Evolutionary conservation across 2,888 invertebrate species (phyloP).

Genomic region (Hyles lineata): DNA sequence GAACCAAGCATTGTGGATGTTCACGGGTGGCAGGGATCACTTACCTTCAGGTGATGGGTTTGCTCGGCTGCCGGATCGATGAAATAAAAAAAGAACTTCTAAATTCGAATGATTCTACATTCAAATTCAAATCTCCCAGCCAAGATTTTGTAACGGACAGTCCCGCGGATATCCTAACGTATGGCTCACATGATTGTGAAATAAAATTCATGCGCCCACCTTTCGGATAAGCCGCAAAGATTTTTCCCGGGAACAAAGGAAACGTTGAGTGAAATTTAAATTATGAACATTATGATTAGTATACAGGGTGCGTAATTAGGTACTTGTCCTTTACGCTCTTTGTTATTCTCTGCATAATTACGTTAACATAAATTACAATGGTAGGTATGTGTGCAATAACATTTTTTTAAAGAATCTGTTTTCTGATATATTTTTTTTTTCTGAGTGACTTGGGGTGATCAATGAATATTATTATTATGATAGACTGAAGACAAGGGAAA

Average conservation of each 20-base stretch:
- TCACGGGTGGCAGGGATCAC: no score
- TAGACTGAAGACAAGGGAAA: no score
- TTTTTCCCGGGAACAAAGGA: conserved; percentile 39
- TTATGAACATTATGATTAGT: conserved; percentile 40
- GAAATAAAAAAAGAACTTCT: no score
- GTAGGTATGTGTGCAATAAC: not conserved
- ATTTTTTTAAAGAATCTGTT: not conserved
- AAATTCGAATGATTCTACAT: not conserved
- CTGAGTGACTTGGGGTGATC: no score
- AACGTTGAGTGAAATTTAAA: conserved; percentile 34
- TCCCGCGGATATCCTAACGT: conserved; percentile 7
- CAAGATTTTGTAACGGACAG: not conserved
- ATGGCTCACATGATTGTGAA: conserved; percentile 39
- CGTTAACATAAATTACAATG: not conserved
- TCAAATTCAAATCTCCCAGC: not conserved
- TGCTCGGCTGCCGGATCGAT: no score
- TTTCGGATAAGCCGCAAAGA: conserved; percentile 38
- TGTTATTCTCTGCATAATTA: conserved; percentile 25
- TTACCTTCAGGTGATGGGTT: no score
- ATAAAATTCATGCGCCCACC: conserved; percentile 52
- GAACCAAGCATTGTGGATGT: no score
- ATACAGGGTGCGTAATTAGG: conserved; percentile 29
- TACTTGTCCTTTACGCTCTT: conserved; percentile 16
- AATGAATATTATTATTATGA: no score
- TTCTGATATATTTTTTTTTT: no score